These are phyloP conservation scores for Mastacembelus armatus DNA, from an alignment of 2,797 vertebrate genomes.

Conservation along the genomic window DNA sequence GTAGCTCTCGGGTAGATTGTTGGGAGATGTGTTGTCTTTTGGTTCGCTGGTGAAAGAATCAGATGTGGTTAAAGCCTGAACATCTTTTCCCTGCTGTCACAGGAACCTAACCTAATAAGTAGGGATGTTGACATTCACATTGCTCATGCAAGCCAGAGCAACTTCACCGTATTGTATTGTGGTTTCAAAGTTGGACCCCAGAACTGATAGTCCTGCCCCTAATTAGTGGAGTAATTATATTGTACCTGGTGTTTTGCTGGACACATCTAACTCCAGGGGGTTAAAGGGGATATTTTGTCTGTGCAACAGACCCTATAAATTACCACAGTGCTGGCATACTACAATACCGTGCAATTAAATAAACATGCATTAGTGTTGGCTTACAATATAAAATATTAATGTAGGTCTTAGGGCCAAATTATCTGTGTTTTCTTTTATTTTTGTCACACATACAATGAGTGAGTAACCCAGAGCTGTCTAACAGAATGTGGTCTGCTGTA, in stretches of 20 bases:
- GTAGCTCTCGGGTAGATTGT: slow-evolving; percentile 55
- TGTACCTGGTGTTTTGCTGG: slow-evolving; percentile 52
- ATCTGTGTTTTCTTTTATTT: neutral
- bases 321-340: slow-evolving; percentile 36
- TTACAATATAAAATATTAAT: slow-evolving; percentile 2
- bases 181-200: slow-evolving; percentile 30
- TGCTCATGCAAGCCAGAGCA: slow-evolving; percentile 13
- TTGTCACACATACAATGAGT: slow-evolving; percentile 3
- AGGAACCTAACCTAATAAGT: slow-evolving; percentile 37
- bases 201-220: slow-evolving; percentile 51
- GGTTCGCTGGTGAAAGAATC: slow-evolving; percentile 3
- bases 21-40: slow-evolving; percentile 32
- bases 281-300: slow-evolving; percentile 39
- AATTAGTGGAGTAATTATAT: slow-evolving; percentile 54
- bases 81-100: slow-evolving; percentile 44
- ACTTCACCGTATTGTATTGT: slow-evolving; percentile 24
- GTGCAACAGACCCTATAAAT: slow-evolving; percentile 24
- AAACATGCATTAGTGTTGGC: slow-evolving; percentile 9
- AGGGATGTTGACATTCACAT: slow-evolving; percentile 7
- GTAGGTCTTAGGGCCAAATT: neutral
- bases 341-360: slow-evolving; percentile 18
- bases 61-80: slow-evolving; percentile 32
- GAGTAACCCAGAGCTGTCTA: neutral
- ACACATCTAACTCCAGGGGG: slow-evolving; percentile 31
- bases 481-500: slow-evolving; percentile 7